Conservation (phyloP, 2,888 invertebrate species). For the Drosophila hamatofila region DNA sequence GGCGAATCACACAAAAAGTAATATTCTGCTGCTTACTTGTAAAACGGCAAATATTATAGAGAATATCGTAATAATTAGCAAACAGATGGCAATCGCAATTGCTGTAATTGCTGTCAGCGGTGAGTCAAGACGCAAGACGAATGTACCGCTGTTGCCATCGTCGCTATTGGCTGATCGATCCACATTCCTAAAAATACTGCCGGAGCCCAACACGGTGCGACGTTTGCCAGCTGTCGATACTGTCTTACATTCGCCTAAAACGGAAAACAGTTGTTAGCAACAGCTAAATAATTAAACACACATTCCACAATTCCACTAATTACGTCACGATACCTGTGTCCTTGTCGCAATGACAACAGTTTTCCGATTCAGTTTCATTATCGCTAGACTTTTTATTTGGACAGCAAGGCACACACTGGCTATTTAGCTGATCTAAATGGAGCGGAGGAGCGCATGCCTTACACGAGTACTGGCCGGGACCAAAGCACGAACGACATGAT, state of each 20-base stretch:
- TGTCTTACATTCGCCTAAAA: slow-evolving; percentile 90
- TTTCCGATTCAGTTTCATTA: slow-evolving; percentile 87
- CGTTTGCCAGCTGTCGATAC: slow-evolving; percentile 91
- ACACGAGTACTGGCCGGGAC: slow-evolving; percentile 90
- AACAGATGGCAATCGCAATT: slow-evolving; percentile 89
- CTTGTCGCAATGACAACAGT: slow-evolving; percentile 60
- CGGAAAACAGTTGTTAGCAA: slow-evolving; percentile 2
- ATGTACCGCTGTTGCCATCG: slow-evolving; percentile 66
- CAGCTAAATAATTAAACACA: neutral
- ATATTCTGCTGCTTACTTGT: slow-evolving; percentile 87
- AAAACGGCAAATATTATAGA: slow-evolving; percentile 89
- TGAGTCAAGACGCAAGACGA: slow-evolving; percentile 82
- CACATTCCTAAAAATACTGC: slow-evolving; percentile 46
- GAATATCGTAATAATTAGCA: slow-evolving; percentile 90
- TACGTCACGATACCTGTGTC: slow-evolving; percentile 50
- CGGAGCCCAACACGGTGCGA: slow-evolving; percentile 86
- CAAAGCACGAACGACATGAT: slow-evolving; percentile 89
- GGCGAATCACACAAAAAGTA: neutral
- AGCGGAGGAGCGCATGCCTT: slow-evolving; percentile 89
- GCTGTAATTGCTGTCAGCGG: slow-evolving; percentile 89
- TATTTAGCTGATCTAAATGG: slow-evolving; percentile 89
- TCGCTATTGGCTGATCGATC: slow-evolving; percentile 8
- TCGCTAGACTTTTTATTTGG: slow-evolving; percentile 85
- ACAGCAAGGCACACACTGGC: slow-evolving; percentile 92
- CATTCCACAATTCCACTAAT: neutral